These are phyloP conservation scores for Uropetala carovei DNA, from an alignment of 2,888 invertebrate species.

Conservation along the genomic window DNA sequence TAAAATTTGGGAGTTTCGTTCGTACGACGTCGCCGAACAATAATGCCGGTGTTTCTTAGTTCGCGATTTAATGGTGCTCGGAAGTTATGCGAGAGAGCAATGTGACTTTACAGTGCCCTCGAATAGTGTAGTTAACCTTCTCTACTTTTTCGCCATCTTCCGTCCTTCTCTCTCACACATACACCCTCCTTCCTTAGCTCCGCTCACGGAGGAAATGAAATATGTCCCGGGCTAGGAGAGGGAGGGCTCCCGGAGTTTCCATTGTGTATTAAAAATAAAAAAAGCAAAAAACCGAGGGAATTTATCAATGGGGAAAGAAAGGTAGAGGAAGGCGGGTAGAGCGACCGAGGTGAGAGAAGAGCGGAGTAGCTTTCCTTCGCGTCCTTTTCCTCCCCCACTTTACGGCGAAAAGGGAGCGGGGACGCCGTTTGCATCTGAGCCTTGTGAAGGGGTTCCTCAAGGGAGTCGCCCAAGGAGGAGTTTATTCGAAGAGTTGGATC, in stretches of 20 bases:
- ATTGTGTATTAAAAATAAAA: background rate
- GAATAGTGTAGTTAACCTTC: background rate
- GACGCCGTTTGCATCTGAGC: slow-evolving; percentile 37
- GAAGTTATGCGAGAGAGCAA: background rate
- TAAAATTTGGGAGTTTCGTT: too few species aligned
- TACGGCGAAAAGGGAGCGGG: background rate
- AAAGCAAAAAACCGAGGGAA: slow-evolving; percentile 30
- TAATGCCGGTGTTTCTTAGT: too few species aligned
- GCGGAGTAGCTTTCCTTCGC: background rate
- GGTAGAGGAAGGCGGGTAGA: background rate
- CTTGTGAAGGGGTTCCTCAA: slow-evolving; percentile 30
- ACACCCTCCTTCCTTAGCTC: background rate
- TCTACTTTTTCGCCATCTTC: background rate
- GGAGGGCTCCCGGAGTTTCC: too few species aligned
- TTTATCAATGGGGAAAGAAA: slow-evolving; percentile 33
- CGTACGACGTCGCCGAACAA: too few species aligned
- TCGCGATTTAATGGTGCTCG: background rate
- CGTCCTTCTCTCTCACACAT: background rate
- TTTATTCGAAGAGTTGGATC: background rate
- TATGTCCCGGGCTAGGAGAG: too few species aligned
- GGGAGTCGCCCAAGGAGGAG: slow-evolving; percentile 37
- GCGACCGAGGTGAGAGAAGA: background rate
- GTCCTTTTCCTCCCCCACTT: background rate
- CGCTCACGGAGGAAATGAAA: background rate
- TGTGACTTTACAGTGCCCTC: background rate